Conservation (phyloP, 2,797 vertebrate genomes). For the Lutjanus argentimaculatus region DNA sequence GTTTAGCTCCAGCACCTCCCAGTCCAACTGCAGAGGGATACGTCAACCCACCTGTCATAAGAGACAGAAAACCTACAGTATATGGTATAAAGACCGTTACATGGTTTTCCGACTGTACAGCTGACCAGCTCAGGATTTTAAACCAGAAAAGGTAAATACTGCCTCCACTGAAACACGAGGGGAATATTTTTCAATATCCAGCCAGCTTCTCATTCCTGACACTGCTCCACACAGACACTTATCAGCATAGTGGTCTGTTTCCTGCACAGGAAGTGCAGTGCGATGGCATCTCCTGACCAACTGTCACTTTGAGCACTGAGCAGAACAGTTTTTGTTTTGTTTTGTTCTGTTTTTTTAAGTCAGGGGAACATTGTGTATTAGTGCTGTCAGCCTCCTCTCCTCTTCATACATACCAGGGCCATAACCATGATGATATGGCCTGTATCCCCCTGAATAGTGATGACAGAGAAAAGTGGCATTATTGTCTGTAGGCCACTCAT, state of each 20-base stretch:
- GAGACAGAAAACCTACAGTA: constrained; percentile 36
- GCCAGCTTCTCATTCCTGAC: constrained; percentile 44
- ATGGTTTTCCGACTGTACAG: neutral
- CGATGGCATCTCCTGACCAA: constrained; percentile 75
- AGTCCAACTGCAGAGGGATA: constrained; percentile 73
- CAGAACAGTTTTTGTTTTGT: constrained; percentile 38
- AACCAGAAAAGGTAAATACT: neutral
- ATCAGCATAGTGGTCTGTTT: constrained; percentile 65
- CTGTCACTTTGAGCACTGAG: constrained; percentile 68
- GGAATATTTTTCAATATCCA: constrained; percentile 26
- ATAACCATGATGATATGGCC: constrained; percentile 65
- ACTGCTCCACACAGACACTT: constrained; percentile 38
- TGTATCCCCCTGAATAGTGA: constrained; percentile 72
- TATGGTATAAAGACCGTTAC: neutral
- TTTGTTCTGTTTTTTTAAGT: constrained; percentile 27
- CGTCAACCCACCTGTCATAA: constrained; percentile 52
- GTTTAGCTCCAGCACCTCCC: constrained; percentile 72
- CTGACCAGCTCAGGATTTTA: neutral
- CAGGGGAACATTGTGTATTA: constrained; percentile 29
- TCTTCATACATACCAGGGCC: constrained; percentile 69
- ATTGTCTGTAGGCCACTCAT: constrained; percentile 28
- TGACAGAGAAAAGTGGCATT: constrained; percentile 62
- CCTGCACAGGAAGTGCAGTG: constrained; percentile 71
- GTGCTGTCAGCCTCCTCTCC: constrained; percentile 10
- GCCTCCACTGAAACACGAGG: constrained; percentile 18